Base-by-base conservation (phyloP, 2,113 vertebrate genomes). In the human region DNA sequence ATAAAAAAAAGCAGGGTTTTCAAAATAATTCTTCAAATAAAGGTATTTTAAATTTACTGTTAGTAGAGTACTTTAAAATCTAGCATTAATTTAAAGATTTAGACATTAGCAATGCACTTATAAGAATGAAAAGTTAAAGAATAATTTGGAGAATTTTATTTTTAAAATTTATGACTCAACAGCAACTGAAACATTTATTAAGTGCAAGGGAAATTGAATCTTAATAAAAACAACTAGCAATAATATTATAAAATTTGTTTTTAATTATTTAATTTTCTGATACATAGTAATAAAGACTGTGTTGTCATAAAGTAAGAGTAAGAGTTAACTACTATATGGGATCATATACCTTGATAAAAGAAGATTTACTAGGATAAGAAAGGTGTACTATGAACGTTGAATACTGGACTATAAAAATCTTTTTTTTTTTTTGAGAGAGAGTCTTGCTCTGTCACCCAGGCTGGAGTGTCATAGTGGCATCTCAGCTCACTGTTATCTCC, bases 381-480 rank as follows among this genome's bases (percentile, higher is more conserved):
- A 89, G 43, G 6, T 23, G 18, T 32, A 76, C 13, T 50, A 20
- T 13, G 16, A 16, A 85, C 55, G 59, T 1, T 70, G 50, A 52
- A 22, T 3, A 78, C 4, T 70, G 8, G n/a, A 52, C 22, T 66
- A 8, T 80, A 17, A 40, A 88, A 92, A 83, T n/a, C 4, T 76
- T 76, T 14, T 30, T 30, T 6, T 12, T 64, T 5, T 14, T 64
- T 14, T 64, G 12, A 64, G 27, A 32, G 27, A 32, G 27, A 30
- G 5, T 64, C 61, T 64, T 64, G 12, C 61, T 30, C 27, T 64
- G 27, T 64, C 27, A 14, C 61, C 61, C 61, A 64, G 5, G 12
- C 61, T 32, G 61, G 27, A 14, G 61, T 2, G 12, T 6, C 12
- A 0, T 32, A 30, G 27, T 0, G 0, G 11, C 27, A 30, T 64